Evolutionary conservation across 2,797 vertebrate genomes (phyloP).

Genomic region (Chromis chromis): DNA sequence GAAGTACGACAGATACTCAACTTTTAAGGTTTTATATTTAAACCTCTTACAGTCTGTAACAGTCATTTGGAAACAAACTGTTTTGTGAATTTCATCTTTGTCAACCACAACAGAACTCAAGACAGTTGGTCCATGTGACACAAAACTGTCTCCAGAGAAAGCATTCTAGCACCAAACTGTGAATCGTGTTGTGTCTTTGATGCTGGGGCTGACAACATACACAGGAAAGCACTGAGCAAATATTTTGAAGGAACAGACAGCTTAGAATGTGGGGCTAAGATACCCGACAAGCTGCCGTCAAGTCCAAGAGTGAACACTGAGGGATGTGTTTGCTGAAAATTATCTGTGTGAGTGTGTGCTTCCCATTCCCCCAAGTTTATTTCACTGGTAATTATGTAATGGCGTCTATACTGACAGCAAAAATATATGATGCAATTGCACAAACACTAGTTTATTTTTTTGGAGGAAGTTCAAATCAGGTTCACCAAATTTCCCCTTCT

Average conservation of each 20-base stretch:
- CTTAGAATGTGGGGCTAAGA: conserved; percentile 11
- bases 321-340: background rate
- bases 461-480: background rate
- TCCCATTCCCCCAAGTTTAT: background rate
- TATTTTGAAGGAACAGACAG: conserved; percentile 40
- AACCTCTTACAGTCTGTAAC: background rate
- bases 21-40: too few relatives aligned
- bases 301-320: background rate
- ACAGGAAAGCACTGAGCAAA: conserved; percentile 30
- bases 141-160: conserved; percentile 18
- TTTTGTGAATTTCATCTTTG: background rate
- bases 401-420: background rate
- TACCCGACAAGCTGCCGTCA: conserved; percentile 6
- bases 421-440: background rate
- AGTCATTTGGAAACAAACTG: background rate
- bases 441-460: background rate
- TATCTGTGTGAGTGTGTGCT: background rate
- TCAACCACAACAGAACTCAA: conserved; percentile 1
- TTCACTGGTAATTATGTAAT: too few relatives aligned
- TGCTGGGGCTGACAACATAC: conserved; percentile 2
- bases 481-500: background rate
- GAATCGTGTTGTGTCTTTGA: conserved; percentile 30
- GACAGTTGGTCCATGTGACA: background rate
- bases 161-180: conserved; percentile 61
- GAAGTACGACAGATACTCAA: background rate